phyloP scores from a whole-genome alignment of 2,797 vertebrate species.

The Smutsia temminckii region DNA sequence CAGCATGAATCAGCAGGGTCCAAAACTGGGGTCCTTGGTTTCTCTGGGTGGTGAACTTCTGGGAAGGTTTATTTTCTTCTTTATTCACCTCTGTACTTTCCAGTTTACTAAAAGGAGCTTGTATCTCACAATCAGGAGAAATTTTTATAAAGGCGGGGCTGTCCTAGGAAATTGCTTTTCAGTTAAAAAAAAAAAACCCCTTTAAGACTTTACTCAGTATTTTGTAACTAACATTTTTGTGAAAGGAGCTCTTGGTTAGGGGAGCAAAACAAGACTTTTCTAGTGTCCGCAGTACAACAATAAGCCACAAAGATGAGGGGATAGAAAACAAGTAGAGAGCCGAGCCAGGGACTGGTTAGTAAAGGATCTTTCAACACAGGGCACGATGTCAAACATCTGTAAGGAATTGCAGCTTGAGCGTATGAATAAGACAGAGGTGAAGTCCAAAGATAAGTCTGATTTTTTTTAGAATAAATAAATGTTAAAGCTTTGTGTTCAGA shows the following conservation, averaged over 20 bases:
- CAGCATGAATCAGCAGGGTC: background rate
- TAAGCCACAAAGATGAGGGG: constrained; percentile 33
- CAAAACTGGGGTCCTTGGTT: background rate
- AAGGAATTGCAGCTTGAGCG: constrained; percentile 53
- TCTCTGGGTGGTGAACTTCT: background rate
- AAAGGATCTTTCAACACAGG: background rate
- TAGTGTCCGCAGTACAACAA: constrained; percentile 20
- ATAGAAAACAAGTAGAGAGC: background rate
- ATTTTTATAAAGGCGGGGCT: background rate
- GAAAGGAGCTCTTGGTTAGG: constrained; percentile 36
- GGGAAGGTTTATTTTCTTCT: background rate
- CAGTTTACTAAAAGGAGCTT: background rate
- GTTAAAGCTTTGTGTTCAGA: constrained; percentile 45
- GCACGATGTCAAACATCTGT: constrained; percentile 37
- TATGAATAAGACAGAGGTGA: constrained; percentile 44
- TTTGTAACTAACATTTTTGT: constrained; percentile 38
- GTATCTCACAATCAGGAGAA: constrained; percentile 23
- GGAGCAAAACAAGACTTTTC: constrained; percentile 45
- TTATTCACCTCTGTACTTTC: background rate
- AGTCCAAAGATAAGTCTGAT: constrained; percentile 78
- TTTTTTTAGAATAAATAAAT: constrained; percentile 61
- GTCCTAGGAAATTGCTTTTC: background rate
- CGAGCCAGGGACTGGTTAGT: background rate
- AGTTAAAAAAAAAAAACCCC: background rate
- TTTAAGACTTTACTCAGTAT: constrained; percentile 34